phyloP scores from a whole-genome alignment of 1,140 invertebrate species.

The Bactericera cockerelli region DNA sequence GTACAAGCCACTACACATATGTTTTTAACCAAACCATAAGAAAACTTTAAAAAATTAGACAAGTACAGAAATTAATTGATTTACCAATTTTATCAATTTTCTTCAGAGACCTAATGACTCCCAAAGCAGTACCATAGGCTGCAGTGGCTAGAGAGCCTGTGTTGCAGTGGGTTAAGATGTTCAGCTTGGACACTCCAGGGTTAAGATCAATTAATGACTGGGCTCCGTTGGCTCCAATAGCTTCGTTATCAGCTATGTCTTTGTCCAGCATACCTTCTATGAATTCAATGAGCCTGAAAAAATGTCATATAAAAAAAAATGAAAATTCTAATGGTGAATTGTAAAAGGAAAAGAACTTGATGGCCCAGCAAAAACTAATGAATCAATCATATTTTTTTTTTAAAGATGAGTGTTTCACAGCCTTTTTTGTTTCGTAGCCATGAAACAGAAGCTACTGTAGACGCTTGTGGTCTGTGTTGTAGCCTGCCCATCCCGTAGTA shows the following conservation, averaged over 20 bases:
- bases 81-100: constrained; percentile 53
- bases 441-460: too few relatives aligned
- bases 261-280: constrained; percentile 69
- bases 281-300: constrained; percentile 47
- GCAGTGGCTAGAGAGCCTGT: constrained; percentile 94
- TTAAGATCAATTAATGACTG: constrained; percentile 46
- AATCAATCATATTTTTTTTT: too few relatives aligned
- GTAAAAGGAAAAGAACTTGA: too few relatives aligned
- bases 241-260: constrained; percentile 73
- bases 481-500: too few relatives aligned
- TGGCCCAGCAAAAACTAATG: too few relatives aligned
- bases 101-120: constrained; percentile 74
- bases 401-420: too few relatives aligned
- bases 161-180: constrained; percentile 89
- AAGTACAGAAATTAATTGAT: too few relatives aligned
- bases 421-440: too few relatives aligned
- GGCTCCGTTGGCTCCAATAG: constrained; percentile 68
- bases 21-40: too few relatives aligned
- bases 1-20: too few relatives aligned
- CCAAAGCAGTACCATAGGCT: constrained; percentile 93
- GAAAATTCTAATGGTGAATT: constrained; percentile 9
- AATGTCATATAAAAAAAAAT: constrained; percentile 19
- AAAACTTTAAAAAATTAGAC: too few relatives aligned
- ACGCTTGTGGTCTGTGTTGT: too few relatives aligned
- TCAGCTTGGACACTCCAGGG: constrained; percentile 25